A percentile compares a stretch with the other conserved stretches of the same genome.
Evolutionary conservation across 2,113 vertebrate species (phyloP).

Genomic region (Chunga burmeisteri): DNA sequence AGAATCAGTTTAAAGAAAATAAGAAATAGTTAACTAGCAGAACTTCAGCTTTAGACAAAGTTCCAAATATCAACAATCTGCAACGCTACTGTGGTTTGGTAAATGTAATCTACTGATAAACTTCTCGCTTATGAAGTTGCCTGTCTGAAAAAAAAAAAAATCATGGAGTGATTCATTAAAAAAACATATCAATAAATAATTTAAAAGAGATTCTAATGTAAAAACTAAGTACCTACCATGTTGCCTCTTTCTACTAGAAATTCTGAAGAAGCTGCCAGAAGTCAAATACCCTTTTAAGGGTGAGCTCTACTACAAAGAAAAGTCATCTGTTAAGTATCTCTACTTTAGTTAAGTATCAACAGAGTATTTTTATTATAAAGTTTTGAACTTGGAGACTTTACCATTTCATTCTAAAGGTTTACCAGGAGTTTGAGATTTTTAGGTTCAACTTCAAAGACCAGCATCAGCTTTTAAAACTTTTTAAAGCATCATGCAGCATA

Average conservation of each 20-base stretch:
- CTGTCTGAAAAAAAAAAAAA: not conserved
- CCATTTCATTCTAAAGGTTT: not conserved
- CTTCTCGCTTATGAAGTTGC: not conserved
- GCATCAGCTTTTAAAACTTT: not conserved
- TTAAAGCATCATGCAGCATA: not conserved
- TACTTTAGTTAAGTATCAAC: not conserved
- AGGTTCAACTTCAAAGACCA: not conserved
- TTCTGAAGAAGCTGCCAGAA: not conserved
- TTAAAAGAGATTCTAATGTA: not conserved
- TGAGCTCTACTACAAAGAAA: not conserved
- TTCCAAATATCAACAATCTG: not conserved
- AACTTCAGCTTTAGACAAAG: not conserved
- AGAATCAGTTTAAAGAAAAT: not conserved
- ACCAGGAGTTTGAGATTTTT: not conserved
- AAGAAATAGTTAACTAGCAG: not conserved
- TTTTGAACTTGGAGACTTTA: not conserved
- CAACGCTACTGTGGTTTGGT: not conserved
- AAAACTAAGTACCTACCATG: not conserved
- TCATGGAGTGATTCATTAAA: not conserved
- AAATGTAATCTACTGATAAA: not conserved
- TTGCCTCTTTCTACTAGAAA: not conserved
- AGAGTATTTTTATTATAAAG: not conserved
- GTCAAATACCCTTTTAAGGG: not conserved
- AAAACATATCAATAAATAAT: not conserved
- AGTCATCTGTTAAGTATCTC: not conserved